Evolutionary conservation across 2,888 invertebrate species (phyloP).

Genomic region (Heterodera filipjevi): DNA sequence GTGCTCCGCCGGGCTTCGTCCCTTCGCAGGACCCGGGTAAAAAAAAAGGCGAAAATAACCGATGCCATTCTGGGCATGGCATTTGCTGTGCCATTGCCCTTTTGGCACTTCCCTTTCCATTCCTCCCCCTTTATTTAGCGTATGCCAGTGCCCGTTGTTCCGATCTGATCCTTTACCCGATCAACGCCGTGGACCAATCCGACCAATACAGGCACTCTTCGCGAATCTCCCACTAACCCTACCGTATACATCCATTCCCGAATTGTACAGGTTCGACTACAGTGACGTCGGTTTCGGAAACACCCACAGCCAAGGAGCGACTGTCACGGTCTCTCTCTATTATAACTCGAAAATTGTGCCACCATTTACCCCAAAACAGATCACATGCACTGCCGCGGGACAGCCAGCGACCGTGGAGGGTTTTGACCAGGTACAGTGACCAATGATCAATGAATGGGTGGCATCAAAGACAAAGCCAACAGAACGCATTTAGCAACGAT

Average conservation of each 20-base stretch:
- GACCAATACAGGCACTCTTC: conserved; percentile 58
- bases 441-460: neutral
- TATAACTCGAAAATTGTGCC: neutral
- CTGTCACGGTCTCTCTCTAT: conserved; percentile 48
- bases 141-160: conserved; percentile 62
- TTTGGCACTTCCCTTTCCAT: too few species aligned
- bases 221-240: too few species aligned
- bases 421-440: conserved; percentile 56
- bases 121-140: conserved; percentile 38
- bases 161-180: conserved; percentile 63
- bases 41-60: too few species aligned
- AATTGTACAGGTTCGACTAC: conserved; percentile 56
- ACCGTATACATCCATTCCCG: too few species aligned
- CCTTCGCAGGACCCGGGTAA: conserved; percentile 62
- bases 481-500: conserved; percentile 56
- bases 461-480: neutral
- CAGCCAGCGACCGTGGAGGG: conserved; percentile 65
- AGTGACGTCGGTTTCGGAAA: conserved; percentile 63
- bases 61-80: too few species aligned
- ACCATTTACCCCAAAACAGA: conserved; percentile 29
- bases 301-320: conserved; percentile 63
- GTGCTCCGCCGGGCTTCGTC: conserved; percentile 64
- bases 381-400: conserved; percentile 63
- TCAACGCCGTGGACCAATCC: conserved; percentile 64
- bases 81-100: too few species aligned